phyloP scores from a whole-genome alignment of 2,113 vertebrate species.

The Chlamydotis undulata region DNA sequence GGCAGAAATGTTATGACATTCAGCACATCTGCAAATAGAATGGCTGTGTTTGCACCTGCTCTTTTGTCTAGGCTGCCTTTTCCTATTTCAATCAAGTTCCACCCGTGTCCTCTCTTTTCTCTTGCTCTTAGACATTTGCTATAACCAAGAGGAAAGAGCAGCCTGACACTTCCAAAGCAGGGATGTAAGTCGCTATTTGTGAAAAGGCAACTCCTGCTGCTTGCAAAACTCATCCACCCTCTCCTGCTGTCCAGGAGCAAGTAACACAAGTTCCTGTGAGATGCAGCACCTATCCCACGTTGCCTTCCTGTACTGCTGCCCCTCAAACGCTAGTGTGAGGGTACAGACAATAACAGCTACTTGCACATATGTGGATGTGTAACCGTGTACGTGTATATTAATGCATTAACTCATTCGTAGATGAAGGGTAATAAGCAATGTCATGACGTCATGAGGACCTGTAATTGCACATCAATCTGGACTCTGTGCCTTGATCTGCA shows the following conservation, averaged over 20 bases:
- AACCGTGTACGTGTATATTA: background rate
- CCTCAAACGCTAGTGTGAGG: background rate
- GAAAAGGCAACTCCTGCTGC: background rate
- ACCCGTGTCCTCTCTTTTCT: background rate
- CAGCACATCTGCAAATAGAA: constrained; percentile 21
- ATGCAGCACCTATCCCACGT: background rate
- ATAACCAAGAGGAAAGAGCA: constrained; percentile 8
- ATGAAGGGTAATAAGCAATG: constrained; percentile 64
- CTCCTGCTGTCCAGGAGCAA: background rate
- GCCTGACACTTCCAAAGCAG: background rate
- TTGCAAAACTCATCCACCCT: background rate
- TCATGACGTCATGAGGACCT: constrained; percentile 70
- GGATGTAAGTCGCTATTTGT: background rate
- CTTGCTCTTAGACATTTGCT: background rate
- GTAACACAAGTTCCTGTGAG: background rate
- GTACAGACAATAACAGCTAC: constrained; percentile 22
- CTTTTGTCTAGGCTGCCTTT: constrained; percentile 54
- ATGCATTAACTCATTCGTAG: constrained; percentile 2
- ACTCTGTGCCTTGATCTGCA: constrained; percentile 65
- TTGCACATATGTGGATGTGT: background rate
- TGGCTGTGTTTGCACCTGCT: constrained; percentile 45
- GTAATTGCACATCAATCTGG: constrained; percentile 68
- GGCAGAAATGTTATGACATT: constrained; percentile 46
- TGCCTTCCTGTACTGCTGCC: background rate
- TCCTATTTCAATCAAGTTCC: constrained; percentile 56